phyloP scores from a whole-genome alignment of 23 tunicate species.

The Styela clava region DNA sequence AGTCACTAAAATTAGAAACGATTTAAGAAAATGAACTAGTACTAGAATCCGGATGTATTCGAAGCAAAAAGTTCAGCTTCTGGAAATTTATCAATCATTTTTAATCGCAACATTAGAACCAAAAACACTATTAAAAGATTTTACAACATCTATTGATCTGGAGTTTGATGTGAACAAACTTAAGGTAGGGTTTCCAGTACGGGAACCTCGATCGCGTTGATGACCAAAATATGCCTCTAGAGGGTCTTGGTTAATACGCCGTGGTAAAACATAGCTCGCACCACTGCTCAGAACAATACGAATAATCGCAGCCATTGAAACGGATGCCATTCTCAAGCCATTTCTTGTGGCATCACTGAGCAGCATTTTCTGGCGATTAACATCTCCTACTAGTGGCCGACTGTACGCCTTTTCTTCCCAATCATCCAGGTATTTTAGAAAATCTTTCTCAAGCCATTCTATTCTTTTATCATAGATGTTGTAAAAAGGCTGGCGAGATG shows the following conservation, averaged over 20 bases:
- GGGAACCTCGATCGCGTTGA: slow-evolving; percentile 11
- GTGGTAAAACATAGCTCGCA: background rate
- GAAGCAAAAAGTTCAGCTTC: too few relatives aligned
- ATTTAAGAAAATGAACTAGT: too few relatives aligned
- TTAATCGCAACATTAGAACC: background rate
- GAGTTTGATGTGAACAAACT: slow-evolving; percentile 3
- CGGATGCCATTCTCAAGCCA: slow-evolving; percentile 23
- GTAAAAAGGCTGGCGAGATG: background rate
- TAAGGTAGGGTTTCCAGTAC: background rate
- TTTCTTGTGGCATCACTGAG: slow-evolving; percentile 16
- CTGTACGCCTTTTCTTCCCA: background rate
- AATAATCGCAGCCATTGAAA: slow-evolving; percentile 23
- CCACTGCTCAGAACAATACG: background rate
- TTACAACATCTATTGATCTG: background rate
- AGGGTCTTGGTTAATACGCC: slow-evolving; percentile 30
- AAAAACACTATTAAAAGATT: background rate
- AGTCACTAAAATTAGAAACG: too few relatives aligned
- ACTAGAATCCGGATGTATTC: too few relatives aligned
- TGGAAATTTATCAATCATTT: too few relatives aligned
- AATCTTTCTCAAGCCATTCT: slow-evolving; percentile 21
- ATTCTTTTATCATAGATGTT: background rate
- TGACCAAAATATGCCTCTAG: slow-evolving; percentile 33
- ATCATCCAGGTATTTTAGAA: too few relatives aligned
- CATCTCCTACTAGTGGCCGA: slow-evolving; percentile 14
- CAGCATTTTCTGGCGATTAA: slow-evolving; percentile 16